Evolutionary conservation across 2,888 invertebrate genomes (phyloP).

Genomic region (Trissoscelio sp.): DNA sequence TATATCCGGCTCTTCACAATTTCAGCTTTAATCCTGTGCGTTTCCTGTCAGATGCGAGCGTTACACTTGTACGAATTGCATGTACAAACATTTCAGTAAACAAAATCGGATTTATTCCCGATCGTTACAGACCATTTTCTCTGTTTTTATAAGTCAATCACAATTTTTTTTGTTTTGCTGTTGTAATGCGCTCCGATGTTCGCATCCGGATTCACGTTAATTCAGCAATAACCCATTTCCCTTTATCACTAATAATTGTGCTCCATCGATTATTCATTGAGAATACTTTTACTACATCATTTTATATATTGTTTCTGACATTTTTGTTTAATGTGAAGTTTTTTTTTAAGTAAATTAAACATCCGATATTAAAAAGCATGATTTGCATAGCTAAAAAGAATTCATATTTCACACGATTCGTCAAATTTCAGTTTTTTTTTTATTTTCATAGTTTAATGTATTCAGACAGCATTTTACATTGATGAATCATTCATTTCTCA

Average conservation of each 20-base stretch:
- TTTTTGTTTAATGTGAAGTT: neutral
- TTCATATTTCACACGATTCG: constrained; percentile 52
- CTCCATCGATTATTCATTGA: too few species aligned
- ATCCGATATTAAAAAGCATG: constrained; percentile 51
- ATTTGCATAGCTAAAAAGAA: constrained; percentile 47
- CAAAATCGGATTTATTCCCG: constrained; percentile 23
- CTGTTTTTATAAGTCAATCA: constrained; percentile 17
- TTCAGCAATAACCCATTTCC: neutral
- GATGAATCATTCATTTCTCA: constrained; percentile 56
- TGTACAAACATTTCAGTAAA: constrained; percentile 28
- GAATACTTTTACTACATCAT: too few species aligned
- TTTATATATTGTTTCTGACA: too few species aligned
- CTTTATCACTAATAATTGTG: too few species aligned
- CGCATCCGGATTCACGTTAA: neutral
- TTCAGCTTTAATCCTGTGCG: constrained; percentile 20
- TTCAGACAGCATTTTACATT: constrained; percentile 27
- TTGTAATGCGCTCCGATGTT: neutral
- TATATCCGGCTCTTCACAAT: constrained; percentile 8
- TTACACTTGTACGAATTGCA: constrained; percentile 9
- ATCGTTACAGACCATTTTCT: constrained; percentile 8
- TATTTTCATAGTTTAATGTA: constrained; percentile 37
- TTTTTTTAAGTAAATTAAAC: constrained; percentile 24
- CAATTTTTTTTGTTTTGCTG: neutral
- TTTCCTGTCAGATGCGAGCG: constrained; percentile 8
- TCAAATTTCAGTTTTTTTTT: constrained; percentile 42